These are phyloP conservation scores for Reticulitermes speratus DNA, from an alignment of 1,140 invertebrate species.

Conservation along the genomic window DNA sequence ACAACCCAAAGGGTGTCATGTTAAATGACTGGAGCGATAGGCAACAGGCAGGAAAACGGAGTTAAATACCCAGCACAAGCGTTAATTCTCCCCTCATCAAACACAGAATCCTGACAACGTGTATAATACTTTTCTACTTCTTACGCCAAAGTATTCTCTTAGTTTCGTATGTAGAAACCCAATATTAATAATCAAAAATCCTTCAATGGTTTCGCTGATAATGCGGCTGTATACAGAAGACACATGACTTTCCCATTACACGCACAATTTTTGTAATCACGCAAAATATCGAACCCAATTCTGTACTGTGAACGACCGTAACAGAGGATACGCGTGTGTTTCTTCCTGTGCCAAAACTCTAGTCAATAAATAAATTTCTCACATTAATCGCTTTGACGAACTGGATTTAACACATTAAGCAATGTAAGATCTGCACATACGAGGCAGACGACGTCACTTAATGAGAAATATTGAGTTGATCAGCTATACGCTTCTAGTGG, in stretches of 20 bases:
- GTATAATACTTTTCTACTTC: too few species aligned
- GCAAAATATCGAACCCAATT: neutral
- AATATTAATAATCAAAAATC: too few species aligned
- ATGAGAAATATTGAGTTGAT: neutral
- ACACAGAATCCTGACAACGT: too few species aligned
- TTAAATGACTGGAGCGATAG: too few species aligned
- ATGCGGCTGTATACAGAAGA: neutral
- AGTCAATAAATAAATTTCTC: neutral
- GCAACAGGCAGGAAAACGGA: too few species aligned
- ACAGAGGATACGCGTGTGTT: neutral
- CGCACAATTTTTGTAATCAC: neutral
- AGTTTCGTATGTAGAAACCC: too few species aligned
- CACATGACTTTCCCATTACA: neutral
- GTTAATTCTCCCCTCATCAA: too few species aligned
- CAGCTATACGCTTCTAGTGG: neutral
- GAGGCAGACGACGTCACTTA: neutral
- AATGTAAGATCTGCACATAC: neutral
- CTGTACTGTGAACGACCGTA: neutral
- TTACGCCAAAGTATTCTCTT: too few species aligned
- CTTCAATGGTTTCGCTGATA: neutral
- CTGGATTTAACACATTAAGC: neutral
- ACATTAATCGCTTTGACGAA: neutral
- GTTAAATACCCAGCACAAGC: too few species aligned
- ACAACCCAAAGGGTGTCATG: too few species aligned
- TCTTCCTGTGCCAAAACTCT: neutral